Conservation (phyloP, 2,797 vertebrate species). For the Sebastes minor region DNA sequence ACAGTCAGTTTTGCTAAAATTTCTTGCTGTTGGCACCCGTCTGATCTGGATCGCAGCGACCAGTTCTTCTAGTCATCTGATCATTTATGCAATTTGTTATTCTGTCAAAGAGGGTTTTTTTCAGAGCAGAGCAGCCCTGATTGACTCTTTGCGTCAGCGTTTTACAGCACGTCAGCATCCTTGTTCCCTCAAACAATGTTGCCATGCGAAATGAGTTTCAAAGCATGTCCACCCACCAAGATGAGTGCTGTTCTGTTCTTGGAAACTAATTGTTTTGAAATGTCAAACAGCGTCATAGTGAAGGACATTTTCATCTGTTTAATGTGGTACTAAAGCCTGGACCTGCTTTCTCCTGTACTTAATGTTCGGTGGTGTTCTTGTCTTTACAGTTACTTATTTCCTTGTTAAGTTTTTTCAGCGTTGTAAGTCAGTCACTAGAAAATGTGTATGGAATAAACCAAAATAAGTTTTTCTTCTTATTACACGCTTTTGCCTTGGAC, state of each 20-base stretch:
- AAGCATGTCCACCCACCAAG: slow-evolving; percentile 34
- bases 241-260: slow-evolving; percentile 10
- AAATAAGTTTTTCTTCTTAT: not conserved
- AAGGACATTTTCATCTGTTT: not conserved
- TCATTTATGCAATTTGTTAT: slow-evolving; percentile 47
- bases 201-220: slow-evolving; percentile 23
- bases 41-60: slow-evolving; percentile 7
- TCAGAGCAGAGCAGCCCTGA: slow-evolving; percentile 4
- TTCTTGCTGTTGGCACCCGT: not conserved
- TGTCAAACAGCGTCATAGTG: not conserved
- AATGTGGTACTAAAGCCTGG: not conserved
- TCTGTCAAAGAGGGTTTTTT: slow-evolving; percentile 17
- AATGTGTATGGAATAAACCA: not conserved
- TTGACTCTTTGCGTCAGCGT: slow-evolving; percentile 37
- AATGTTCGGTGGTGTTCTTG: not conserved
- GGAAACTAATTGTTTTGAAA: slow-evolving; percentile 22
- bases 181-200: slow-evolving; percentile 34
- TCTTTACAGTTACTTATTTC: not conserved
- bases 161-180: slow-evolving; percentile 31
- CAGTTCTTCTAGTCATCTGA: slow-evolving; percentile 36
- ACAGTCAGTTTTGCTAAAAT: not conserved
- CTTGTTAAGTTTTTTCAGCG: not conserved
- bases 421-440: not conserved
- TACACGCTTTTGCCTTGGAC: too few relatives aligned
- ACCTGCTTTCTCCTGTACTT: not conserved